Evolutionary conservation across 2,888 invertebrate species (phyloP).

Genomic region (Caenorhabditis sinica): DNA sequence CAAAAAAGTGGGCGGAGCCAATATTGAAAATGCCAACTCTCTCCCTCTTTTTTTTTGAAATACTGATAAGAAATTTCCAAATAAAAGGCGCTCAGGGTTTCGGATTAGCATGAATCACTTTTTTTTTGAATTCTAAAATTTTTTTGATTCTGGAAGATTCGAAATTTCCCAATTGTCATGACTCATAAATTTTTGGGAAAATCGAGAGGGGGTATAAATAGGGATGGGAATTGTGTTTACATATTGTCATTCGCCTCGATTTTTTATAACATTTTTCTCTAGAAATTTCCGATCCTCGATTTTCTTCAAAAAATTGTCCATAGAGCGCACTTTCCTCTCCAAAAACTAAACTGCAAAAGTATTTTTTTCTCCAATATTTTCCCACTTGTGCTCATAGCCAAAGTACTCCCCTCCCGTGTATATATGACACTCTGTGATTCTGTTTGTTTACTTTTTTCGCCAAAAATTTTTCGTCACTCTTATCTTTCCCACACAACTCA

Average conservation of each 20-base stretch:
- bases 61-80: not conserved
- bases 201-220: not conserved
- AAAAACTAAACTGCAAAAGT: no score
- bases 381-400: no score
- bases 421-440: not conserved
- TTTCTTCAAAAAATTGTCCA: no score
- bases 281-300: no score
- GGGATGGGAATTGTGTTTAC: not conserved
- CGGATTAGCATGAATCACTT: not conserved
- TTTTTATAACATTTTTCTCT: not conserved
- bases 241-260: not conserved
- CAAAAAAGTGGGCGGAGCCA: slow-evolving; percentile 9
- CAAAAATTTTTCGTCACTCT: not conserved
- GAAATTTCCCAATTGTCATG: not conserved
- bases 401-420: no score
- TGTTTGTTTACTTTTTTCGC: slow-evolving; percentile 20
- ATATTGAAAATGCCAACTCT: not conserved
- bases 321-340: no score
- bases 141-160: not conserved
- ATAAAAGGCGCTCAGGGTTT: slow-evolving; percentile 11
- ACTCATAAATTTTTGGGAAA: not conserved
- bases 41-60: no score
- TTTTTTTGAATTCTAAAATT: slow-evolving; percentile 2
- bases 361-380: no score
- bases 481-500: not conserved